Evolutionary conservation across 53 echinoderm and acorn worm species (phyloP).

Genomic region (Mesocentrotus franciscanus): DNA sequence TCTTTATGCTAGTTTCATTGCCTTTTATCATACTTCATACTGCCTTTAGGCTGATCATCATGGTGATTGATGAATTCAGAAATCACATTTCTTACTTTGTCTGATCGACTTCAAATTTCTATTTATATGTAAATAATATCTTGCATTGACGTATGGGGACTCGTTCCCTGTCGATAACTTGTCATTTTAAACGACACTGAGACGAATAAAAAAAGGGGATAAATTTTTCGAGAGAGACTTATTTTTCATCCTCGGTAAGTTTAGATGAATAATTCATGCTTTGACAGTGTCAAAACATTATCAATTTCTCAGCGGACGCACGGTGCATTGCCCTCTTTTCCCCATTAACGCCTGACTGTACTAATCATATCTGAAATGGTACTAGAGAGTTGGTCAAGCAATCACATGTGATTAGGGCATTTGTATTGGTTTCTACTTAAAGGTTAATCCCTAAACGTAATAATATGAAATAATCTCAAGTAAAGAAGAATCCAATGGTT

Average conservation of each 20-base stretch:
- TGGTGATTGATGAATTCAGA: background rate
- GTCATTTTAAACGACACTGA: background rate
- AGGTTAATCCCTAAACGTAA: too few relatives aligned
- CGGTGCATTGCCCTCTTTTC: background rate
- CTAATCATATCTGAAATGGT: background rate
- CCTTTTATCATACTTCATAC: background rate
- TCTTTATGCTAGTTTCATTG: background rate
- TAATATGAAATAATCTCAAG: too few relatives aligned
- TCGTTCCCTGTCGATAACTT: background rate
- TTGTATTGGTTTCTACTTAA: background rate
- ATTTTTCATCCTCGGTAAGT: background rate
- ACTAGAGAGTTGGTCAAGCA: background rate
- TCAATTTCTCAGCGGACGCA: background rate
- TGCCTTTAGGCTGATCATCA: background rate
- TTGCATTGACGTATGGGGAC: constrained; percentile 18
- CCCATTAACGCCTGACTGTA: background rate
- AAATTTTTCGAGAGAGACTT: background rate
- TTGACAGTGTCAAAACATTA: constrained; percentile 51
- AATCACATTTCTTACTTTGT: background rate
- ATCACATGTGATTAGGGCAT: background rate
- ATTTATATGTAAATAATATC: constrained; percentile 36
- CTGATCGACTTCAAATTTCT: background rate
- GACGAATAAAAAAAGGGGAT: background rate
- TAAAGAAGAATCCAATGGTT: too few relatives aligned
- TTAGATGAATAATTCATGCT: constrained; percentile 25